phyloP scores from a whole-genome alignment of 2,888 invertebrate genomes.

The Cantharis rufa region DNA sequence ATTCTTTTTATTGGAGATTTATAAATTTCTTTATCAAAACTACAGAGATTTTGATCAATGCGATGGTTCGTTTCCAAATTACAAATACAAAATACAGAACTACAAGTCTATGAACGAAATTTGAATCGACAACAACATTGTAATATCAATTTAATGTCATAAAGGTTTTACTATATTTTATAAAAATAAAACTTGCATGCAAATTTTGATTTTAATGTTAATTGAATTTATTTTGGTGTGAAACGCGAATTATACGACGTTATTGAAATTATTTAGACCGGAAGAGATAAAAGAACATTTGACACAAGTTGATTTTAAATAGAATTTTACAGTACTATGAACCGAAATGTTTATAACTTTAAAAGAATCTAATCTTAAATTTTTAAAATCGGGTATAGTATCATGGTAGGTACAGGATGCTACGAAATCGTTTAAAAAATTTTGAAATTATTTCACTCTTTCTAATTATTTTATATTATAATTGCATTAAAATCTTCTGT shows the following conservation, averaged over 20 bases:
- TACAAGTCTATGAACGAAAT: too few species aligned
- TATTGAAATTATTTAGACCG: conserved; percentile 1
- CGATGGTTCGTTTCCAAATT: too few species aligned
- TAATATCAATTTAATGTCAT: background rate
- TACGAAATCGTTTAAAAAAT: background rate
- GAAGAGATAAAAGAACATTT: conserved; percentile 3
- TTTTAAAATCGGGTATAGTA: background rate
- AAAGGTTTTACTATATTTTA: background rate
- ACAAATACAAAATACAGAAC: too few species aligned
- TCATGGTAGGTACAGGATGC: background rate
- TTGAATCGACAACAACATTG: too few species aligned
- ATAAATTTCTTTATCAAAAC: too few species aligned
- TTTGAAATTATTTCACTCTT: background rate
- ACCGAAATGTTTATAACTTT: background rate
- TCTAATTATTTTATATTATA: background rate
- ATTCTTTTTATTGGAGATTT: too few species aligned
- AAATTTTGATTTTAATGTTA: background rate
- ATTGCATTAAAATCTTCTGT: background rate
- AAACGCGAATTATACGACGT: background rate
- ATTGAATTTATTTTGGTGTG: background rate
- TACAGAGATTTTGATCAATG: too few species aligned
- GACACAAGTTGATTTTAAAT: background rate
- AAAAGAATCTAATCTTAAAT: background rate
- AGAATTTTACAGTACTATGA: background rate
- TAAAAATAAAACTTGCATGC: background rate